Evolutionary conservation across 2,797 vertebrate species (phyloP).

Genomic region (Carcharodon carcharias): DNA sequence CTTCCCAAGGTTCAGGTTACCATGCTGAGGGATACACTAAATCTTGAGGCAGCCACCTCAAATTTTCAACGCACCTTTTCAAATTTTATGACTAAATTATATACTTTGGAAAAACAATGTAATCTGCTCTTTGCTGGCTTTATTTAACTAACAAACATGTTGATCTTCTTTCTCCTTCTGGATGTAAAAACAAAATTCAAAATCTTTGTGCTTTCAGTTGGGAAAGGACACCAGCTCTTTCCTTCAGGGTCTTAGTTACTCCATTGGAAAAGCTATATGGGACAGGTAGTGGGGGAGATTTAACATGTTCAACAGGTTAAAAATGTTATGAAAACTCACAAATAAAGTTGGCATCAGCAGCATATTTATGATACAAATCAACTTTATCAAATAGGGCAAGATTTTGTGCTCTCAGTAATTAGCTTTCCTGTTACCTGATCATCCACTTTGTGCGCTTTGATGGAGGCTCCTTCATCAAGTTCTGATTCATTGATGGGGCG

Average conservation of each 20-base stretch:
- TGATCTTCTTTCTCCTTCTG: neutral
- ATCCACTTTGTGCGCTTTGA: constrained; percentile 48
- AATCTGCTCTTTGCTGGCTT: neutral
- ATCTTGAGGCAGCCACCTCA: neutral
- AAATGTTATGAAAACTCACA: neutral
- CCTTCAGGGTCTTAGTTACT: neutral
- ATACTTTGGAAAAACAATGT: neutral
- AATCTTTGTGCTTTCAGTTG: neutral
- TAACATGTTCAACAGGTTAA: neutral
- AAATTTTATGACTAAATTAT: neutral
- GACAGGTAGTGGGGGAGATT: neutral
- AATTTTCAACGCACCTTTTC: too few species aligned
- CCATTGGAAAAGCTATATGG: neutral
- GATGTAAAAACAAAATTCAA: neutral
- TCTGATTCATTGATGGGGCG: constrained; percentile 45
- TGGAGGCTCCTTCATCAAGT: constrained; percentile 51
- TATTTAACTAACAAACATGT: neutral
- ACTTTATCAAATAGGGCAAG: neutral
- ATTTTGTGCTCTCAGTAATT: neutral
- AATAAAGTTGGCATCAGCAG: neutral
- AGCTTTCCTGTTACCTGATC: constrained; percentile 51
- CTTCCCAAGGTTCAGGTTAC: neutral
- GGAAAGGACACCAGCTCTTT: neutral
- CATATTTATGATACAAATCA: neutral
- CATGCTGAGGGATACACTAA: neutral